Base-by-base conservation (phyloP, 2,888 invertebrate species). In the Diaprepes abbreviatus region DNA sequence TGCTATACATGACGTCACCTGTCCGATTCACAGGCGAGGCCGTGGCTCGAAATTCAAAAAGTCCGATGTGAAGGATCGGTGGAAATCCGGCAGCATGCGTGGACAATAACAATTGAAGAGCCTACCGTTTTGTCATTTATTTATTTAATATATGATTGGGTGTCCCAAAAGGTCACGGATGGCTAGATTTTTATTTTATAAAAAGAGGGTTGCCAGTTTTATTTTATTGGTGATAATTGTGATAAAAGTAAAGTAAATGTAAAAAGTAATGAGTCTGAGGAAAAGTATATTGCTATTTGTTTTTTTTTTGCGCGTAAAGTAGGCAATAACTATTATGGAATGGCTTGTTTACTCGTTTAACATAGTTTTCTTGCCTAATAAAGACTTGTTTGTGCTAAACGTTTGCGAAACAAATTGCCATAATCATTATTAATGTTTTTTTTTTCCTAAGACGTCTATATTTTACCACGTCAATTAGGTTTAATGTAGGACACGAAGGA, bases 11-110 rank as follows among this genome's bases (percentile, higher is more conserved):
- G 52, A 70, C 58, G 65, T 64, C 65, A 58, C 17, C 54, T 16
- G 10, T 38, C 35, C 57, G 35, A 65, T 65, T 65, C 65, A 57
- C 19, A 33, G 58, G 33, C 48, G 14, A 55, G 64, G 55, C 55
- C 54, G 60, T 28, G 66, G 66, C 66, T 52, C 60, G 43, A 54
- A 66, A 66, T 66, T 66, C 43, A 60, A 66, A 50, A 50, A 31
- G 28, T 50, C 28, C 28, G 48, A 50, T 28, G 48, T 14, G 48
- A 14, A 21, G 40, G 45, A 45, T 45, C 28, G 28, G 48, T 50
- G 48, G 48, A 50, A 50, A 50, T 50, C 48, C 48, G 48, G 48
- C 28, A 50, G 48, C 48, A 28, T 50, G 48, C 48, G 48, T 50
- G 28, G 48, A 50, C 48, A 50, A 50, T n/a, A 50, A 50, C 28